These are phyloP conservation scores for Parelbella ahira DNA, from an alignment of 2,888 invertebrate genomes.

Conservation along the genomic window DNA sequence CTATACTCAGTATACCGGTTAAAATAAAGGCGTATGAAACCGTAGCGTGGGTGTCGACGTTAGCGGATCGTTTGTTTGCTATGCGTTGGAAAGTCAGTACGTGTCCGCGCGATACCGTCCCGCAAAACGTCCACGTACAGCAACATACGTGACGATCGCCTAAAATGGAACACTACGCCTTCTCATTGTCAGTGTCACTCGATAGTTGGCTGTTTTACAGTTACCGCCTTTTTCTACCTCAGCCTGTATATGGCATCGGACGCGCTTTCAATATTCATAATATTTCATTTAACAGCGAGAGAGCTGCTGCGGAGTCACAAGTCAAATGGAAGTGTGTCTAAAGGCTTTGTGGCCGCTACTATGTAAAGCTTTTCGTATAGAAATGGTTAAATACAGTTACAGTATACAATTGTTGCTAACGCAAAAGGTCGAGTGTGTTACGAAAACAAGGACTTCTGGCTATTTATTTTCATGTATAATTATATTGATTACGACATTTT, in stretches of 20 bases:
- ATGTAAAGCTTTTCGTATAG: no score
- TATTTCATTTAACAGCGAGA: slow-evolving; percentile 53
- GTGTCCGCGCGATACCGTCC: slow-evolving; percentile 41
- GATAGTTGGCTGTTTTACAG: slow-evolving; percentile 71
- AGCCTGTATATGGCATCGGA: slow-evolving; percentile 52
- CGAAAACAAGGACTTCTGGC: no score
- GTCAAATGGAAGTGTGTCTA: slow-evolving; percentile 34
- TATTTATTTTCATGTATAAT: no score
- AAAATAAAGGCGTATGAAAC: slow-evolving; percentile 6
- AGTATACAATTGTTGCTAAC: no score
- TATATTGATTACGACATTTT: no score
- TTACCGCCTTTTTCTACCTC: slow-evolving; percentile 59
- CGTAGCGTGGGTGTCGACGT: slow-evolving; percentile 17
- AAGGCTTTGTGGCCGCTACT: no score
- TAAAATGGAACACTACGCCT: slow-evolving; percentile 53
- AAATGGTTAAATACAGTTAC: no score
- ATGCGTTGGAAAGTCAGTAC: slow-evolving; percentile 64
- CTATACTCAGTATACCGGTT: no score
- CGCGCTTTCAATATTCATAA: slow-evolving; percentile 69
- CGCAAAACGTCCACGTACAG: slow-evolving; percentile 57
- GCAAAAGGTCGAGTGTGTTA: no score
- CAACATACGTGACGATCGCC: slow-evolving; percentile 60
- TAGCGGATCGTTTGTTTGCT: slow-evolving; percentile 48
- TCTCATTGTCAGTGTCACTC: slow-evolving; percentile 71
- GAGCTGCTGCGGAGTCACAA: slow-evolving; percentile 38